Percentiles rank a stretch among this genome's conserved stretches.
phyloP scores from a whole-genome alignment of 2,888 invertebrate species.

The Pemphredon lugubris region DNA sequence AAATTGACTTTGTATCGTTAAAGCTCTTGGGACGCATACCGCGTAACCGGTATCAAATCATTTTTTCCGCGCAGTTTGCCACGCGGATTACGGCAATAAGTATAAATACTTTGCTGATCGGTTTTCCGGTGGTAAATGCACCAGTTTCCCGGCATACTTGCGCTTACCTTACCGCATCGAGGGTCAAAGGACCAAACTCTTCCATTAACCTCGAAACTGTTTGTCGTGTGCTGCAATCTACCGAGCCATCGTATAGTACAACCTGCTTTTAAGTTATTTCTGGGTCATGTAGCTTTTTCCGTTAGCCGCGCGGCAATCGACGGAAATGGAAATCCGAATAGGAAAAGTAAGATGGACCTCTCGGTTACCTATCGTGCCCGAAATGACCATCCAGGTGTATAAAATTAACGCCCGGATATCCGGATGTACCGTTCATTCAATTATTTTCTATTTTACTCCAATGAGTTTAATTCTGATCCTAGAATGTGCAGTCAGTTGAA shows the following conservation, averaged over 20 bases:
- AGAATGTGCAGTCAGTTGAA: background rate
- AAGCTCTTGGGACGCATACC: background rate
- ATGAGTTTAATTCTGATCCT: background rate
- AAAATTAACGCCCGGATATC: slow-evolving; percentile 43
- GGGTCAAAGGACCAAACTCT: slow-evolving; percentile 18
- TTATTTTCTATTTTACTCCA: background rate
- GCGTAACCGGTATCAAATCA: background rate
- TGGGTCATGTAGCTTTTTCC: slow-evolving; percentile 9
- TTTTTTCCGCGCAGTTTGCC: slow-evolving; percentile 2
- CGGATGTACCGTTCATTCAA: background rate
- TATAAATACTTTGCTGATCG: slow-evolving; percentile 9
- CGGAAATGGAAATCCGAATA: slow-evolving; percentile 27
- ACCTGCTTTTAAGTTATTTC: slow-evolving; percentile 48
- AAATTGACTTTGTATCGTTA: no score
- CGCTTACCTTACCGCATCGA: no score
- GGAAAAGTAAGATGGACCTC: slow-evolving; percentile 32
- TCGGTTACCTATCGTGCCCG: background rate
- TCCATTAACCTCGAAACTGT: slow-evolving; percentile 31
- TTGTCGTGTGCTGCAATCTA: slow-evolving; percentile 21
- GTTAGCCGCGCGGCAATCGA: slow-evolving; percentile 25
- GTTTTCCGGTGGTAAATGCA: no score
- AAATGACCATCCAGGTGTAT: no score
- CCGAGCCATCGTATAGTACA: slow-evolving; percentile 7
- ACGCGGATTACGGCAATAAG: slow-evolving; percentile 11
- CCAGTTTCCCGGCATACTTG: no score